These are phyloP conservation scores for Ochropacha duplaris DNA, from an alignment of 2,888 invertebrate genomes.

Conservation along the genomic window DNA sequence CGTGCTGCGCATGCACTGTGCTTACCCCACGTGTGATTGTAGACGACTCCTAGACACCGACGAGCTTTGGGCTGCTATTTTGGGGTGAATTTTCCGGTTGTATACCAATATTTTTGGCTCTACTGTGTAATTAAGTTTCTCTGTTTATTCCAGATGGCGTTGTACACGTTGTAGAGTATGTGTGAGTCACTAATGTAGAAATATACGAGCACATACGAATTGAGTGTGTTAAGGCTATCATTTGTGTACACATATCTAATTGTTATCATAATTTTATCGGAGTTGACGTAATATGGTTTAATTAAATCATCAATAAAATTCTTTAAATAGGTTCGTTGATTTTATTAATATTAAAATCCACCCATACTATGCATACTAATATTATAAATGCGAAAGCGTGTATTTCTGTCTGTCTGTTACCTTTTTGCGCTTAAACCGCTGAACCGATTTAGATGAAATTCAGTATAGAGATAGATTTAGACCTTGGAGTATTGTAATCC, in stretches of 20 bases:
- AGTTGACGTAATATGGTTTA: constrained; percentile 26
- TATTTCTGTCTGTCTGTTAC: too few relatives aligned
- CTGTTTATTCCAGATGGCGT: background rate
- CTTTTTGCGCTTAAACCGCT: too few relatives aligned
- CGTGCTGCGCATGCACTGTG: constrained; percentile 58
- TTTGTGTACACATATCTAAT: constrained; percentile 14
- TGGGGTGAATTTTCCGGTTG: constrained; percentile 14
- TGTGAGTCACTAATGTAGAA: background rate
- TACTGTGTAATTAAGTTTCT: background rate
- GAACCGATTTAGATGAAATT: too few relatives aligned
- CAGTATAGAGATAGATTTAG: too few relatives aligned
- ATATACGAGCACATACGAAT: background rate
- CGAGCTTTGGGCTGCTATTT: constrained; percentile 36
- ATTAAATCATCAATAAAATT: constrained; percentile 18
- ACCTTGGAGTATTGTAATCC: too few relatives aligned
- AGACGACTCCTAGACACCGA: constrained; percentile 62
- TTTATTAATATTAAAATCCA: background rate
- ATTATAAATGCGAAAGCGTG: too few relatives aligned
- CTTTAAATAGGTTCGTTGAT: constrained; percentile 10
- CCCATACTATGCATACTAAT: too few relatives aligned
- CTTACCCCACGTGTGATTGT: constrained; percentile 51
- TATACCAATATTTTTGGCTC: background rate
- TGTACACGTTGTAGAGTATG: background rate
- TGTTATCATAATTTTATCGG: constrained; percentile 32
- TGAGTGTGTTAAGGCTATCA: constrained; percentile 4